Conservation (phyloP, 2,888 invertebrate species). For the Apoderus coryli region DNA sequence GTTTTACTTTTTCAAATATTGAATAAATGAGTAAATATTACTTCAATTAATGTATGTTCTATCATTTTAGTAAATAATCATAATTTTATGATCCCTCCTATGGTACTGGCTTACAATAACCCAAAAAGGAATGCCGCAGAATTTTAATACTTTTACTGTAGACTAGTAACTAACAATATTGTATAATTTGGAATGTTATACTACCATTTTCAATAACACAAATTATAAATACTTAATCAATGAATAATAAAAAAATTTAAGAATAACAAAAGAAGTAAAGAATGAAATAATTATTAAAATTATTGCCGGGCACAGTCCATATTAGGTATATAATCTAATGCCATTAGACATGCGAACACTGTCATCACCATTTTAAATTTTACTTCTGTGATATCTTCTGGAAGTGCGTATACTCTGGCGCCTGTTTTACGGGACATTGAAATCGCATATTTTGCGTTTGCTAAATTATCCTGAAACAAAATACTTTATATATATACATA, state of each 20-base stretch:
- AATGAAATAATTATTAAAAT: no score
- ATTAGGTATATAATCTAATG: constrained; percentile 84
- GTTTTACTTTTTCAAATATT: no score
- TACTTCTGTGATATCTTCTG: constrained; percentile 96
- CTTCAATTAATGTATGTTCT: no score
- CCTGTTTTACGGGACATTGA: constrained; percentile 97
- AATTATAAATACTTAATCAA: constrained; percentile 11
- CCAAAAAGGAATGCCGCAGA: constrained; percentile 17
- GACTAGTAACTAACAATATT: constrained; percentile 18
- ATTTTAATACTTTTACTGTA: constrained; percentile 20
- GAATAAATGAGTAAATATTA: no score
- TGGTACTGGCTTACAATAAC: no score
- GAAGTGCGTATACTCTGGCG: constrained; percentile 93
- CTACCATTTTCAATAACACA: constrained; percentile 14
- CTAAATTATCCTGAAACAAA: constrained; percentile 66
- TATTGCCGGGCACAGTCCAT: constrained; percentile 43
- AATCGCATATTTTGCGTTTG: constrained; percentile 98
- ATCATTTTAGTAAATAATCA: no score
- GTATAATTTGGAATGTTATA: constrained; percentile 17
- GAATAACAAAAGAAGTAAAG: constrained; percentile 13
- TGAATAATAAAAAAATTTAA: constrained; percentile 11
- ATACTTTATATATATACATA: no score
- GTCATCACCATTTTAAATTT: constrained; percentile 99
- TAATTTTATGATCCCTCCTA: no score
- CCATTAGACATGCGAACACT: constrained; percentile 98